phyloP scores from a whole-genome alignment of 2,113 vertebrate genomes.

The Acanthisitta chloris region DNA sequence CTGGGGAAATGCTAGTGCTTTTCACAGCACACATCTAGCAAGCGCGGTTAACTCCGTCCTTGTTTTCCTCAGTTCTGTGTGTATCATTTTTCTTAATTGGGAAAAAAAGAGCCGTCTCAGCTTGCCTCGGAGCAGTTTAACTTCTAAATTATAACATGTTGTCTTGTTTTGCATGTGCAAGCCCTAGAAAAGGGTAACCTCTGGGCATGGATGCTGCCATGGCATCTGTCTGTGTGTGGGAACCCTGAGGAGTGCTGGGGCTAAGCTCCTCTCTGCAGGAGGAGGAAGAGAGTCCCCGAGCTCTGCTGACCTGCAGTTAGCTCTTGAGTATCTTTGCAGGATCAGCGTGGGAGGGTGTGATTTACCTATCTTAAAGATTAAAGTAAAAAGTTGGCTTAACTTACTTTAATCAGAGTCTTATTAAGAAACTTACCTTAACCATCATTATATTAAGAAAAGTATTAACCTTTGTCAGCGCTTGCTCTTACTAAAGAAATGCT shows the following conservation, averaged over 20 bases:
- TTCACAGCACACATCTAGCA: background rate
- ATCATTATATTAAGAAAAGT: background rate
- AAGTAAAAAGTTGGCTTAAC: constrained; percentile 7
- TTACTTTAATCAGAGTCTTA: background rate
- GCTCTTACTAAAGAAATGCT: background rate
- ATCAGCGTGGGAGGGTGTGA: background rate
- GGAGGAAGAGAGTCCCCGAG: background rate
- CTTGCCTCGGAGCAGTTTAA: background rate
- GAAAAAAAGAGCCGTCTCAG: background rate
- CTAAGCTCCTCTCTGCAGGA: background rate
- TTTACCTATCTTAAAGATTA: constrained; percentile 26
- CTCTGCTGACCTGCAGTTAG: background rate
- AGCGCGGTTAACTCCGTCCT: background rate
- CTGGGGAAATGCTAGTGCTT: background rate
- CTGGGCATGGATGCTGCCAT: background rate
- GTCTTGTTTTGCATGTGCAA: background rate
- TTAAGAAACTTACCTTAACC: background rate
- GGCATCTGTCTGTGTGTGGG: background rate
- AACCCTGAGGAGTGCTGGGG: background rate
- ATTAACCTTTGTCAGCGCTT: background rate
- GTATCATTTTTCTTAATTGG: background rate
- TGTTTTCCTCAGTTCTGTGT: background rate
- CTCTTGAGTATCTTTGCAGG: background rate
- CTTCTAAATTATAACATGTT: background rate
- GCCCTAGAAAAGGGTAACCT: background rate